Evolutionary conservation across 2,888 invertebrate genomes (phyloP).

Genomic region (Dolichomitus sp.): DNA sequence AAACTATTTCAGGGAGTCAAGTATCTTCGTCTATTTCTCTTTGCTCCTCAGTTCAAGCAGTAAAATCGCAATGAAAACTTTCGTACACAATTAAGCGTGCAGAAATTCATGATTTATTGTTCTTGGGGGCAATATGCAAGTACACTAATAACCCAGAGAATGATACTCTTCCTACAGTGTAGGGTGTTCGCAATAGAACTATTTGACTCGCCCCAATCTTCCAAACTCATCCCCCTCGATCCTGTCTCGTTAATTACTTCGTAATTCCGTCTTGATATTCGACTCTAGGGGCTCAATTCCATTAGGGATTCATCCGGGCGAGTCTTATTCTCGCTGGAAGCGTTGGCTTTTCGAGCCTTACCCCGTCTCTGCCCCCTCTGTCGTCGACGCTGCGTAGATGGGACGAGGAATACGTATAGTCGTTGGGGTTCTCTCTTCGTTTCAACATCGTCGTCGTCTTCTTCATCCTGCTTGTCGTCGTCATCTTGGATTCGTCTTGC

Average conservation of each 20-base stretch:
- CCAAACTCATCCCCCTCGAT: conserved; percentile 49
- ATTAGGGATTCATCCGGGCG: conserved; percentile 62
- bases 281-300: conserved; percentile 63
- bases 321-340: conserved; percentile 64
- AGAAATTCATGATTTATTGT: conserved; percentile 31
- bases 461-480: conserved; percentile 2
- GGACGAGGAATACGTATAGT: conserved; percentile 25
- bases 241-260: conserved; percentile 62
- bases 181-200: conserved; percentile 7
- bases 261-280: conserved; percentile 66
- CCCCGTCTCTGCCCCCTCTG: background rate
- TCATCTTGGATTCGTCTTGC: conserved; percentile 44
- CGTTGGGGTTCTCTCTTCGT: conserved; percentile 2
- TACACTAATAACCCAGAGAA: conserved; percentile 23
- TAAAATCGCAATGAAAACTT: conserved; percentile 16
- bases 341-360: conserved; percentile 47
- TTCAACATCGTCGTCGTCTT: background rate
- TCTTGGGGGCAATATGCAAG: conserved; percentile 4
- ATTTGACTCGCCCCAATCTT: conserved; percentile 38
- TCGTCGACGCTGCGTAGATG: conserved; percentile 30
- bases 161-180: conserved; percentile 10
- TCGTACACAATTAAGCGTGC: conserved; percentile 31
- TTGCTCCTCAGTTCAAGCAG: background rate
- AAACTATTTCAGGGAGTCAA: conserved; percentile 42
- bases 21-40: conserved; percentile 3